Evolutionary conservation across 2,797 vertebrate species (phyloP), one percentile per base, ranked within the genome.

Genomic region (Spea hammondii): DNA sequence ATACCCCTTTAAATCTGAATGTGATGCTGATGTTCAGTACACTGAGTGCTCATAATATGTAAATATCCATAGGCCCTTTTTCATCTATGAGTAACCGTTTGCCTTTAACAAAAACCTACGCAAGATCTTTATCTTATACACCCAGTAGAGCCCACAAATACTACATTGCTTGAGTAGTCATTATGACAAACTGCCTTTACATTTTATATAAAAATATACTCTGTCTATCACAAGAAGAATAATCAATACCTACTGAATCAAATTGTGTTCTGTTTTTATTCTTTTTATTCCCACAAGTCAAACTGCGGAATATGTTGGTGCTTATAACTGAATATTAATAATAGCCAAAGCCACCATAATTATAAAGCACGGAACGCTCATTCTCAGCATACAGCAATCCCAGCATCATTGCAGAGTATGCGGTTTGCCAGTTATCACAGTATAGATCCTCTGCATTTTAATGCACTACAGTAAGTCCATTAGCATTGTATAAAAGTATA

Each of bases 381-480:
- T 69, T 69, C 13, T 17, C 4, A 51, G 46, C 10, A 0, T 51
- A 50, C 49, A 14, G 67, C n/a, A 57, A 57, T 12, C 55, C n/a
- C 55, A 57, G 12, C 9, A 57, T 57, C 9, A 57, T 13, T 57
- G 5, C 55, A 5, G 12, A 57, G 12, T 57, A 13, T 57, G 55
- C 12, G 55, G 32, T 13, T 57, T 11, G 55, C 55, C 55, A 57
- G 5, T 11, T 57, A 57, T 11, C 12, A 13, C 55, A 11, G 8
- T 57, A 57, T 57, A 57, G 55, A 57, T 57, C 55, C 57, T 45
- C 49, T 17, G 6, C 6, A 48, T 48, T 69, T 10, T 54, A 54
- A 65, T 54, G 70, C 53, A 78, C 8, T 45, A 60, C 14, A 71
- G 48, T 48, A 11, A 14, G 75, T n/a, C 45, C 75, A 47, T 51